phyloP scores from a whole-genome alignment of 2,113 vertebrate genomes.

The Anoplopoma fimbria region DNA sequence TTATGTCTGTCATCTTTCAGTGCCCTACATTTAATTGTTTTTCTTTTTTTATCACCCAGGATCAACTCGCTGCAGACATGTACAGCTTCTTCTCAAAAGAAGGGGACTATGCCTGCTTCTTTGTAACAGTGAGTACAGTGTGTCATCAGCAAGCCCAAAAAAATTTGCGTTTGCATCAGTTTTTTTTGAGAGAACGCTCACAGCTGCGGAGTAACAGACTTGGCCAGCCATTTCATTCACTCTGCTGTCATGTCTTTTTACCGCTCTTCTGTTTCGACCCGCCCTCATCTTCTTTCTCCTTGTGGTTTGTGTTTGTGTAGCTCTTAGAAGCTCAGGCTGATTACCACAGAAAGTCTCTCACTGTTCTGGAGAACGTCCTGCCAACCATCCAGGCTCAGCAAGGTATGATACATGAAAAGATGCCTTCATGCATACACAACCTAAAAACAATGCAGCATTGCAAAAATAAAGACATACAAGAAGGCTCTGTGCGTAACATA shows the following conservation, averaged over 20 bases:
- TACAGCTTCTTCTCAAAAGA: conserved; percentile 97
- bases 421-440: not conserved
- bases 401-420: conserved; percentile 86
- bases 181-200: conserved; percentile 53
- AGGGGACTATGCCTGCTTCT: conserved; percentile 93
- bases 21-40: not conserved
- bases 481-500: not conserved
- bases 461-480: not conserved
- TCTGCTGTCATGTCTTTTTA: conserved; percentile 49
- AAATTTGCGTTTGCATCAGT: conserved; percentile 27
- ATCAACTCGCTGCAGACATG: conserved; percentile 98
- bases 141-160: conserved; percentile 16
- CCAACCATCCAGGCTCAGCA: conserved; percentile 97
- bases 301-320: conserved; percentile 87
- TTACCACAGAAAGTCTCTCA: conserved; percentile 99
- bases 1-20: not conserved
- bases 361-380: conserved; percentile 95
- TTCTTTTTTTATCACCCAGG: conserved; percentile 79
- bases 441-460: not conserved
- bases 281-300: conserved; percentile 1
- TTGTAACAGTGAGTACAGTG: conserved; percentile 88
- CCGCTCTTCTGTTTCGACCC: conserved; percentile 19
- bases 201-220: conserved; percentile 58
- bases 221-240: conserved; percentile 45
- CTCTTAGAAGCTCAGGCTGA: conserved; percentile 99